These are phyloP conservation scores for Naja naja DNA, from an alignment of 2,113 vertebrate genomes.

Conservation along the genomic window DNA sequence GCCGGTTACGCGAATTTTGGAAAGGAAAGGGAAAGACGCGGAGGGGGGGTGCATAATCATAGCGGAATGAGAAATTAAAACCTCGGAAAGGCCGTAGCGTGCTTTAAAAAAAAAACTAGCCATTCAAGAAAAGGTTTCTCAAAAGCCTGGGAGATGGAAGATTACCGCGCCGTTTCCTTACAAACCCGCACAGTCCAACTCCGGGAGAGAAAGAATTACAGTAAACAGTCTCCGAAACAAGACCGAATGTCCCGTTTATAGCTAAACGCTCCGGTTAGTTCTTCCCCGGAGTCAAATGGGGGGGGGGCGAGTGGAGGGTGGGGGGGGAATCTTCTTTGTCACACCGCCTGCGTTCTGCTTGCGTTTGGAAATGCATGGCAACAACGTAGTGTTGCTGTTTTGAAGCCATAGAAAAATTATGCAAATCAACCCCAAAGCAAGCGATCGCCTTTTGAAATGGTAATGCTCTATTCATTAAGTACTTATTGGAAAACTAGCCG, in stretches of 20 bases:
- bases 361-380: conserved; percentile 46
- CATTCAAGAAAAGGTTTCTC: not conserved
- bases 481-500: conserved; percentile 51
- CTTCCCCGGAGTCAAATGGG: conserved; percentile 39
- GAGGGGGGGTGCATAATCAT: conserved; percentile 37
- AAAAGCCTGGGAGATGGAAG: not conserved
- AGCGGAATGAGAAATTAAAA: not conserved
- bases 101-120: not conserved
- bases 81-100: not conserved
- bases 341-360: conserved; percentile 41
- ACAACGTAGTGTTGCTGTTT: conserved; percentile 24
- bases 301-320: not conserved
- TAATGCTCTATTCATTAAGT: conserved; percentile 52
- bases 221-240: not conserved
- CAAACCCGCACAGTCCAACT: not conserved
- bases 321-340: conserved; percentile 22
- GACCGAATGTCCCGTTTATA: conserved; percentile 23
- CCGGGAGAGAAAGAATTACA: not conserved
- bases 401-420: conserved; percentile 55
- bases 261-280: conserved; percentile 45
- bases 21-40: conserved; percentile 54
- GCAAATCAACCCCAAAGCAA: conserved; percentile 57
- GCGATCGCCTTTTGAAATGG: conserved; percentile 62
- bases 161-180: not conserved
- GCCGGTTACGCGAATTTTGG: conserved; percentile 60